Evolutionary conservation across 2,797 vertebrate species (phyloP).

Genomic region (Gouania willdenowi): DNA sequence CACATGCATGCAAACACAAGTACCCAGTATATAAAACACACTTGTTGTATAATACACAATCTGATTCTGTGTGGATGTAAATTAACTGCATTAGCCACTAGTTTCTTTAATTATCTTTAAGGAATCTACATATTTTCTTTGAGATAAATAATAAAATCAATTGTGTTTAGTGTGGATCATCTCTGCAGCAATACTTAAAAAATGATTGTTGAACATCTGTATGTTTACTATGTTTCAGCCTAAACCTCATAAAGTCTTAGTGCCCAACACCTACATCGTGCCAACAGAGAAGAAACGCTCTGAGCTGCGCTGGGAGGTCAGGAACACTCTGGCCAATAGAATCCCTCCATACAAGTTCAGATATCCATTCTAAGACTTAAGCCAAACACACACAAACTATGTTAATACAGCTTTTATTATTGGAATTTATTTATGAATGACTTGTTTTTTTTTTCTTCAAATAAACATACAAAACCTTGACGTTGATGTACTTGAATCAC

Average conservation of each 20-base stretch:
- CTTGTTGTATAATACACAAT: too few species aligned
- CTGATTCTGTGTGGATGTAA: too few species aligned
- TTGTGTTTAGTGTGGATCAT: too few species aligned
- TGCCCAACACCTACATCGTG: slow-evolving; percentile 81
- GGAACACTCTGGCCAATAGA: slow-evolving; percentile 80
- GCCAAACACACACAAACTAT: too few species aligned
- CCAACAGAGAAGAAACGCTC: slow-evolving; percentile 89
- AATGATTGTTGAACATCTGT: neutral
- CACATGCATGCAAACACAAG: too few species aligned
- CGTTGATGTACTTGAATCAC: slow-evolving; percentile 41
- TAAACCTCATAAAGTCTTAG: slow-evolving; percentile 50
- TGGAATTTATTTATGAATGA: slow-evolving; percentile 29
- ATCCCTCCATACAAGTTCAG: slow-evolving; percentile 64
- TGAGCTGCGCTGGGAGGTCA: slow-evolving; percentile 81
- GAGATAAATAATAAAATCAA: too few species aligned
- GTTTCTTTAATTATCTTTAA: too few species aligned
- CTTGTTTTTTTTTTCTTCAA: slow-evolving; percentile 20
- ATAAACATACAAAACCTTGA: slow-evolving; percentile 34
- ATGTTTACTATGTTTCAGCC: slow-evolving; percentile 43
- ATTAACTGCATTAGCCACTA: too few species aligned
- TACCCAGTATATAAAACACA: too few species aligned
- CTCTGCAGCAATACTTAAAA: too few species aligned
- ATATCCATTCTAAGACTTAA: slow-evolving; percentile 26
- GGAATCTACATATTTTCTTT: too few species aligned
- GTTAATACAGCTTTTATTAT: slow-evolving; percentile 3